These are phyloP conservation scores for Chelon auratus DNA, from an alignment of 2,797 vertebrate genomes.

Conservation along the genomic window DNA sequence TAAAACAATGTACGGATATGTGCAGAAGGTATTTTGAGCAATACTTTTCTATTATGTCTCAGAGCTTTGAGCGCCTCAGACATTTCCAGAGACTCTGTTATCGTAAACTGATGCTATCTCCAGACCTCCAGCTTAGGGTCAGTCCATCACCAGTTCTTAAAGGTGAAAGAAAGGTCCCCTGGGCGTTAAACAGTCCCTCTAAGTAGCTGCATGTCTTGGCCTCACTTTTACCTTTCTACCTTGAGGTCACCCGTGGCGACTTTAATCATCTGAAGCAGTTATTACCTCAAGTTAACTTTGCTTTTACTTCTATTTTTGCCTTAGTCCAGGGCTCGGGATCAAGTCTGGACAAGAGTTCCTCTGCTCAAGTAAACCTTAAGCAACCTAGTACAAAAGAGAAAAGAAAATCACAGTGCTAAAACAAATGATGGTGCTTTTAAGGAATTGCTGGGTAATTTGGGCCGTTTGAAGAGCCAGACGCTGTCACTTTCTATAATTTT, in stretches of 20 bases:
- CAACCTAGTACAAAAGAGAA: too few relatives aligned
- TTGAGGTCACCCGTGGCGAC: neutral
- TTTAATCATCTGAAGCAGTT: neutral
- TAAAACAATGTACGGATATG: too few relatives aligned
- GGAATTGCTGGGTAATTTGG: conserved; percentile 46
- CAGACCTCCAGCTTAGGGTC: conserved; percentile 32
- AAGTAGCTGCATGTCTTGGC: conserved; percentile 3
- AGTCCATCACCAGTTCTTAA: neutral
- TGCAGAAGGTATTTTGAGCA: neutral
- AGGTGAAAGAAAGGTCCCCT: conserved; percentile 8
- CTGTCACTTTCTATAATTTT: conserved; percentile 35
- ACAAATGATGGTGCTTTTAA: conserved; percentile 38
- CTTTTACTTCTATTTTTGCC: neutral
- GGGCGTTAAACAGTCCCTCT: conserved; percentile 23
- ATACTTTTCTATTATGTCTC: neutral
- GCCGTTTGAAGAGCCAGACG: neutral
- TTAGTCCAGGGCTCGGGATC: neutral
- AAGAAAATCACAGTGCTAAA: conserved; percentile 11
- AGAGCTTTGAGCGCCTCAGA: neutral
- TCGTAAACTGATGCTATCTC: conserved; percentile 10
- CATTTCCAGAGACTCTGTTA: neutral
- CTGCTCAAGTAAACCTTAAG: neutral
- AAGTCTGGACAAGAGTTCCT: conserved; percentile 9
- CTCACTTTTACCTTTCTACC: conserved; percentile 27
- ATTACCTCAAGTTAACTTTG: conserved; percentile 1